Conservation (phyloP, 1,140 invertebrate species). For the Hesperophylax magnus region DNA sequence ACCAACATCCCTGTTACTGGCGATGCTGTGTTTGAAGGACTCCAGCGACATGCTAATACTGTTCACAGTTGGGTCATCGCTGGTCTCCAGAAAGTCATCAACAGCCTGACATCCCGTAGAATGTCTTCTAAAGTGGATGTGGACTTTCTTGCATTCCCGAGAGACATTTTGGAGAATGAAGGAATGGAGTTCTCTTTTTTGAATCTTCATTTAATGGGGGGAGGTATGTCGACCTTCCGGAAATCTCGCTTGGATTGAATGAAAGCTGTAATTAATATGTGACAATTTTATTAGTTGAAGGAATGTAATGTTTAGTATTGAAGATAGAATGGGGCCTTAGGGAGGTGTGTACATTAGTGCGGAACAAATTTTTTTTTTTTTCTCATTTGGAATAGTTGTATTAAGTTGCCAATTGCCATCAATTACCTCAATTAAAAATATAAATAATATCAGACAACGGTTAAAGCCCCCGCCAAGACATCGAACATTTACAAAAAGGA, state of each 20-base stretch:
- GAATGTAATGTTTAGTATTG: too few relatives aligned
- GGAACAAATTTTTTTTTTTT: too few relatives aligned
- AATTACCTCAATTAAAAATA: too few relatives aligned
- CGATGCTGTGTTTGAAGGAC: conserved; percentile 36
- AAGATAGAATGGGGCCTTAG: too few relatives aligned
- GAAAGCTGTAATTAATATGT: conserved; percentile 41
- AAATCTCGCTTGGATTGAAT: conserved; percentile 53
- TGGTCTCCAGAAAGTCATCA: conserved; percentile 46
- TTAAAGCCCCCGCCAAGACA: too few relatives aligned
- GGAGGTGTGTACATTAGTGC: too few relatives aligned
- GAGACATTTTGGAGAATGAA: background rate
- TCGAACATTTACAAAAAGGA: too few relatives aligned
- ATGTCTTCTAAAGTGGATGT: conserved; percentile 32
- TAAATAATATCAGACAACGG: too few relatives aligned
- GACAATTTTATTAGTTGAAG: too few relatives aligned
- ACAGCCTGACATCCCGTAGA: conserved; percentile 40
- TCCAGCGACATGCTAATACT: conserved; percentile 46
- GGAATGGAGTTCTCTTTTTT: conserved; percentile 50
- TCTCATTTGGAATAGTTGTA: too few relatives aligned
- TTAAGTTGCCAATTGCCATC: too few relatives aligned
- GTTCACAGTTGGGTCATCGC: conserved; percentile 28
- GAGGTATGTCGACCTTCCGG: conserved; percentile 49
- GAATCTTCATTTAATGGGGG: conserved; percentile 11
- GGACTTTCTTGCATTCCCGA: conserved; percentile 1
- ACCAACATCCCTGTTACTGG: conserved; percentile 6